phyloP scores from a whole-genome alignment of 2,888 invertebrate species.

The Caenorhabditis afra region DNA sequence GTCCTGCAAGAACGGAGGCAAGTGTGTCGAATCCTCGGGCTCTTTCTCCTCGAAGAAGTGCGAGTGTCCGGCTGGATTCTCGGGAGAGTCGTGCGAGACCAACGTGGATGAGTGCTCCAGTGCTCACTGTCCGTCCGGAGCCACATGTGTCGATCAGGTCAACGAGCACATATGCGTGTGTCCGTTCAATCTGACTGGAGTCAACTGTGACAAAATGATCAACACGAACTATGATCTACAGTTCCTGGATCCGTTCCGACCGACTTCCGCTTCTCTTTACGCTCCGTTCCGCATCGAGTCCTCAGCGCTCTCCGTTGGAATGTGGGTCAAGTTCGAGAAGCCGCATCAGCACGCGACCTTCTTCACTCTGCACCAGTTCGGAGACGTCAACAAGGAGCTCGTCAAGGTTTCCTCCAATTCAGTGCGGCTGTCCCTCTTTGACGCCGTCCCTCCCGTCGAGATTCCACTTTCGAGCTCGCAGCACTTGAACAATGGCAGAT shows the following conservation, averaged over 20 bases:
- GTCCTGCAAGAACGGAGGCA: conserved; percentile 77
- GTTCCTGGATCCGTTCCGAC: conserved; percentile 90
- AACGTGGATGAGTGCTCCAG: conserved; percentile 80
- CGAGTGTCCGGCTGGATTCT: conserved; percentile 87
- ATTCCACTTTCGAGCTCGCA: conserved; percentile 73
- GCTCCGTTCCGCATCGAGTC: conserved; percentile 87
- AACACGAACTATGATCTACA: conserved; percentile 97
- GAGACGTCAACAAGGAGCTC: conserved; percentile 12
- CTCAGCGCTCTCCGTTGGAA: conserved; percentile 89
- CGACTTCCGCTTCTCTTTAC: conserved; percentile 92
- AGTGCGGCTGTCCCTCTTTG: conserved; percentile 49
- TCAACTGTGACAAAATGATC: conserved; percentile 93
- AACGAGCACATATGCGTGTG: conserved; percentile 95
- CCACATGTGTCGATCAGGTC: conserved; percentile 78
- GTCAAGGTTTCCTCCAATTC: conserved; percentile 34
- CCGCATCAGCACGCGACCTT: conserved; percentile 88
- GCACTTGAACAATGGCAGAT: conserved; percentile 92
- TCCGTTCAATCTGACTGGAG: conserved; percentile 95
- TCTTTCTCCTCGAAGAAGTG: conserved; percentile 87
- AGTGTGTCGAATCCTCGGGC: conserved; percentile 72
- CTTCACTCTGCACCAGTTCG: conserved; percentile 86
- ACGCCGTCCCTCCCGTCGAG: conserved; percentile 46
- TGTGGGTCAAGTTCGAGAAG: conserved; percentile 97
- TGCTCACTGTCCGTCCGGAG: conserved; percentile 75
- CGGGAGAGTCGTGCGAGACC: conserved; percentile 76